Conservation (phyloP, 2,113 vertebrate genomes). For the Orthonyx spaldingii region DNA sequence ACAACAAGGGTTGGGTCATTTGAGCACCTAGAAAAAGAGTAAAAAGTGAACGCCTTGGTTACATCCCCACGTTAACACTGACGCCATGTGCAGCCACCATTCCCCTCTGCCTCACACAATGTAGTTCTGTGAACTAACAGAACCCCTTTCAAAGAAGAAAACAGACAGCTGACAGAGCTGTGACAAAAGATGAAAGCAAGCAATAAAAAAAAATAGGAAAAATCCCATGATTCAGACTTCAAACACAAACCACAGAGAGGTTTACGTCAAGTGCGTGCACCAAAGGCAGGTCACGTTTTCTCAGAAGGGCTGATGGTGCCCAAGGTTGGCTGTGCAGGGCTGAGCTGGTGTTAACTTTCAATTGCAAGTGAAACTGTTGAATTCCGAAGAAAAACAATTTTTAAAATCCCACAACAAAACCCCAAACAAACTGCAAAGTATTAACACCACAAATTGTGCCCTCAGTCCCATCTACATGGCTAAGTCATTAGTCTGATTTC, state of each 20-base stretch:
- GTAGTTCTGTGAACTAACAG: background rate
- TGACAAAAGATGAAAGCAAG: background rate
- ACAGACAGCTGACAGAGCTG: background rate
- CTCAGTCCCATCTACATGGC: background rate
- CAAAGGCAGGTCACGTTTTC: background rate
- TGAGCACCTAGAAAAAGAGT: background rate
- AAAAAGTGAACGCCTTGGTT: background rate
- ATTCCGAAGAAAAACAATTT: background rate
- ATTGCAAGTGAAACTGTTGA: background rate
- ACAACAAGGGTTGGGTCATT: background rate
- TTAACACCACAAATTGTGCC: background rate
- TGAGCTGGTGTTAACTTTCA: background rate
- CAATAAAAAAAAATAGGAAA: background rate
- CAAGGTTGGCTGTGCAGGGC: background rate
- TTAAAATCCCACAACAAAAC: background rate
- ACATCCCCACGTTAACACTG: fast-evolving
- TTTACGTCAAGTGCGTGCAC: background rate
- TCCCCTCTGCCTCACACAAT: background rate
- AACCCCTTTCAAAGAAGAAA: background rate
- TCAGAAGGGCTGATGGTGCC: background rate
- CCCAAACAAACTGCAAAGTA: background rate
- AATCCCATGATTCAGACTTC: background rate
- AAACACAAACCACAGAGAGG: background rate
- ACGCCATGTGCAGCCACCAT: background rate
- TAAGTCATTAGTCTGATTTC: background rate